Evolutionary conservation across 2,113 vertebrate species (phyloP).

Genomic region (Sinocyclocheilus rhinocerous): DNA sequence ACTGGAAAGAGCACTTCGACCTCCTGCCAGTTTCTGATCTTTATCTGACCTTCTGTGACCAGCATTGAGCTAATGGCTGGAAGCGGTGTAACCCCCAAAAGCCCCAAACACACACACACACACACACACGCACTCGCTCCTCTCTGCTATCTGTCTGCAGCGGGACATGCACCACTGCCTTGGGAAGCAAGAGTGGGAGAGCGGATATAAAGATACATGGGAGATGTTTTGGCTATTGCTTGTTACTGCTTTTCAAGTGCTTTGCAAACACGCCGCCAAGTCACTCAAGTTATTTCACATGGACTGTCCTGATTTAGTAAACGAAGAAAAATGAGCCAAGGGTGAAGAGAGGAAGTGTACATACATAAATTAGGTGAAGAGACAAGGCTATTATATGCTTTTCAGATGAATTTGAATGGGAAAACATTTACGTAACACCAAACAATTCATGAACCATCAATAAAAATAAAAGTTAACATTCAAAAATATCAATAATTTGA

Average conservation of each 20-base stretch:
- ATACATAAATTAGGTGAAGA: not conserved
- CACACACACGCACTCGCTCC: not conserved
- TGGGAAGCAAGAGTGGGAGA: conserved; percentile 30
- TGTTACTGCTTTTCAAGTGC: too few species aligned
- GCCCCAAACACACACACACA: conserved; percentile 29
- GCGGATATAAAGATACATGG: conserved; percentile 43
- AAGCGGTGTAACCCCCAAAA: conserved; percentile 29
- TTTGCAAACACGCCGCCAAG: conserved; percentile 45
- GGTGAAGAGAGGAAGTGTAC: not conserved
- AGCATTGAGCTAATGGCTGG: conserved; percentile 42
- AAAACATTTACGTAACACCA: too few species aligned
- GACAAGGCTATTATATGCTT: not conserved
- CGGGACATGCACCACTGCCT: conserved; percentile 40
- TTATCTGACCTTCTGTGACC: conserved; percentile 52
- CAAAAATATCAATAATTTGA: too few species aligned
- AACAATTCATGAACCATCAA: too few species aligned
- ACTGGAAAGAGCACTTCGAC: conserved; percentile 49
- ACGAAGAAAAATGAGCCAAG: conserved; percentile 25
- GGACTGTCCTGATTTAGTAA: conserved; percentile 19
- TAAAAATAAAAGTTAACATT: too few species aligned
- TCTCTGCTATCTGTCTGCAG: not conserved
- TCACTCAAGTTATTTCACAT: conserved; percentile 38
- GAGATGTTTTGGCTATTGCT: conserved; percentile 43
- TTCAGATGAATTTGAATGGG: too few species aligned
- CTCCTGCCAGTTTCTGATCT: conserved; percentile 38